Percentiles rank a stretch among this genome's conserved stretches.
Evolutionary conservation across 2,113 vertebrate genomes (phyloP).

Genomic region (Gallinago jamesoni): DNA sequence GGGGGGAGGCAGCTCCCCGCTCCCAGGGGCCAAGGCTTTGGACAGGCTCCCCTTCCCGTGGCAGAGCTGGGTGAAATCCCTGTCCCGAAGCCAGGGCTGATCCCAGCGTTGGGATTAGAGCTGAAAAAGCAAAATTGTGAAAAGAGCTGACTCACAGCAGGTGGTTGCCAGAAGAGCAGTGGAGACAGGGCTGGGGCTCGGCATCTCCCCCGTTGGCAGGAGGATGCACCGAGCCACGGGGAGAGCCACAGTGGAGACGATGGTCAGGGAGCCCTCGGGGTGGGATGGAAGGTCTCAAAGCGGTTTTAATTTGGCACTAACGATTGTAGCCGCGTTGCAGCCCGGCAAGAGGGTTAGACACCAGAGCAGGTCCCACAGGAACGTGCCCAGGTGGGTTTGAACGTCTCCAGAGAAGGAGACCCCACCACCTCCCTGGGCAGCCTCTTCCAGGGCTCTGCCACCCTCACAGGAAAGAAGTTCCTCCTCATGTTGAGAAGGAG

Average conservation of each 20-base stretch:
- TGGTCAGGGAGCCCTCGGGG: not conserved
- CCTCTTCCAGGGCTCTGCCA: not conserved
- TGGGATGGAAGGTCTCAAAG: not conserved
- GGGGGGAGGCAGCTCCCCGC: not conserved
- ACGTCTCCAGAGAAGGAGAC: not conserved
- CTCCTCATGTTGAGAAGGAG: not conserved
- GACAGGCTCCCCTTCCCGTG: no score
- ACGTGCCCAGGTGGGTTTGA: no score
- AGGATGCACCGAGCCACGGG: not conserved
- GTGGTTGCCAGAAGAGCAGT: not conserved
- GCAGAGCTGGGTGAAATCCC: not conserved
- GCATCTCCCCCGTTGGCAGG: not conserved
- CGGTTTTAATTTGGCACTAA: fast-evolving
- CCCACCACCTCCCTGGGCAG: not conserved
- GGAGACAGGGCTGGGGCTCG: not conserved
- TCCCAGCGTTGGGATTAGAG: fast-evolving
- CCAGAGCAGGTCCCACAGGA: no score
- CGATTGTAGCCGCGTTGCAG: not conserved
- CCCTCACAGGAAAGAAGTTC: not conserved
- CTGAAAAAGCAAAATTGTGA: not conserved
- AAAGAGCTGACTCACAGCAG: not conserved
- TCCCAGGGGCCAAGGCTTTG: fast-evolving
- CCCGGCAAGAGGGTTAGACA: not conserved
- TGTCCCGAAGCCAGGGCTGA: not conserved
- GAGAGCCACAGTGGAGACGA: not conserved